These are phyloP conservation scores for Protobothrops mucrosquamatus DNA, from an alignment of 2,113 vertebrate species.

Conservation along the genomic window DNA sequence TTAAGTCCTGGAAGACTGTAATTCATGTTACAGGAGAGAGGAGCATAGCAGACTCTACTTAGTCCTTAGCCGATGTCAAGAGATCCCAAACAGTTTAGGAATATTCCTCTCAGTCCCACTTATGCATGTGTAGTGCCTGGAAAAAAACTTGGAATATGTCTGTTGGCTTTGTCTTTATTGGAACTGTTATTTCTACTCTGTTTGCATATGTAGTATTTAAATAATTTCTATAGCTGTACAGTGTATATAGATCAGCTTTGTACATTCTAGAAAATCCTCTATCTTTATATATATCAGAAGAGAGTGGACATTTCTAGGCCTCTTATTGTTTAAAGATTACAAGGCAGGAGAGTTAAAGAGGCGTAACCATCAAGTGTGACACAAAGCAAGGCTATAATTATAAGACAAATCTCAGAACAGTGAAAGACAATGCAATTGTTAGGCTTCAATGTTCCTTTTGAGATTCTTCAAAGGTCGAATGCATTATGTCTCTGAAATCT, in stretches of 20 bases:
- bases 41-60: background rate
- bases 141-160: background rate
- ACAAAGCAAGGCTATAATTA: background rate
- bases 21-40: background rate
- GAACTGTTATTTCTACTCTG: background rate
- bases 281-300: background rate
- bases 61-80: background rate
- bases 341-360: background rate
- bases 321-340: background rate
- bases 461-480: background rate
- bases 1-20: background rate
- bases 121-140: background rate
- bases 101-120: background rate
- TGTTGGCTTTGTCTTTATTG: background rate
- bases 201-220: background rate
- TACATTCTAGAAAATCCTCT: background rate
- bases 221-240: background rate
- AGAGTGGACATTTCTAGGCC: background rate
- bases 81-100: background rate
- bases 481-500: background rate
- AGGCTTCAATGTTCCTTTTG: background rate
- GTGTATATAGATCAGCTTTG: background rate
- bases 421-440: background rate
- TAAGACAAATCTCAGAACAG: background rate
- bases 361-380: background rate